Evolutionary conservation across 2,113 vertebrate genomes (phyloP).

Genomic region (Cynoglossus semilaevis): DNA sequence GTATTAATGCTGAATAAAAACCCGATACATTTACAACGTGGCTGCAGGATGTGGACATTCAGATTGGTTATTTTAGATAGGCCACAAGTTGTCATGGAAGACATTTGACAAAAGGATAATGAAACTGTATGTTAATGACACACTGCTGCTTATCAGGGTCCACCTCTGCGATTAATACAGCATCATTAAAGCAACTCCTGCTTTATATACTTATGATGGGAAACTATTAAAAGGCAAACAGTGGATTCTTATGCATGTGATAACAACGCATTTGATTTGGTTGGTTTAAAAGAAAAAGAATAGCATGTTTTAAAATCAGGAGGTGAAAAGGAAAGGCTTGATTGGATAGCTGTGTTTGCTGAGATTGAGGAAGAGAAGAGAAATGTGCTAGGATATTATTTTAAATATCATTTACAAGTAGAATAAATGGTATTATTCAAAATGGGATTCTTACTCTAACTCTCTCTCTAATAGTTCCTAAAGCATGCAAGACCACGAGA

Average conservation of each 20-base stretch:
- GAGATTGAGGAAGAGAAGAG: too few relatives aligned
- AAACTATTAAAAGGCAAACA: constrained; percentile 35
- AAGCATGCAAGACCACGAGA: too few relatives aligned
- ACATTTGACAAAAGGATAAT: constrained; percentile 20
- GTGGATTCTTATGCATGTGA: constrained; percentile 31
- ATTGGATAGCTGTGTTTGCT: too few relatives aligned
- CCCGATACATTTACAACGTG: constrained; percentile 53
- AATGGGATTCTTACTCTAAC: too few relatives aligned
- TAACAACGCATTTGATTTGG: constrained; percentile 44
- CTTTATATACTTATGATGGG: constrained; percentile 15
- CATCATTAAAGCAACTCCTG: constrained; percentile 13
- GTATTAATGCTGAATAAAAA: constrained; percentile 68
- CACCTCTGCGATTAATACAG: constrained; percentile 7
- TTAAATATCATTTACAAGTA: constrained; percentile 43
- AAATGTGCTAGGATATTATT: constrained; percentile 21
- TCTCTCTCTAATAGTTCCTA: too few relatives aligned
- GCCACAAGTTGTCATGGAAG: constrained; percentile 40
- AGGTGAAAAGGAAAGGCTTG: constrained; percentile 10
- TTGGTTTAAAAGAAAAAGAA: constrained; percentile 38
- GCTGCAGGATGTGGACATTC: constrained; percentile 43
- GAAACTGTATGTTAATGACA: constrained; percentile 18
- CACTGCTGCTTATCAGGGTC: not conserved
- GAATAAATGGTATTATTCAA: too few relatives aligned
- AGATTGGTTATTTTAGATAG: constrained; percentile 36
- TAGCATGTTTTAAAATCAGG: constrained; percentile 10